phyloP scores from a whole-genome alignment of 2,113 vertebrate genomes.

The Macroglossus sobrinus region DNA sequence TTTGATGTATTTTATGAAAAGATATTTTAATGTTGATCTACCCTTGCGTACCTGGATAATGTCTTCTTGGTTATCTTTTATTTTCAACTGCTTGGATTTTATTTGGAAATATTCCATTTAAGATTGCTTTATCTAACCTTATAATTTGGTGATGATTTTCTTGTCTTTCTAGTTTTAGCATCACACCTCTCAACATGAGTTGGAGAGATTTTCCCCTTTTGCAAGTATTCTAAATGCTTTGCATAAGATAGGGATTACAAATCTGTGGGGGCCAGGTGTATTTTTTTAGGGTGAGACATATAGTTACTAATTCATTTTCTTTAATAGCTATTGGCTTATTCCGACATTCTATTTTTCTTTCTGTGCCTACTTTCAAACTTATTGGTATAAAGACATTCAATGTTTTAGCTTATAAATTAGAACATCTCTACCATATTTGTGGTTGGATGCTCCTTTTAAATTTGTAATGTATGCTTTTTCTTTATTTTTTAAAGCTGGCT shows the following conservation, averaged over 20 bases:
- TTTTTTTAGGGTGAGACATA: neutral
- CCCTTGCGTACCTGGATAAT: neutral
- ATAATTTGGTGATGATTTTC: neutral
- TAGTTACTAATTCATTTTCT: neutral
- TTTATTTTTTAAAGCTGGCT: neutral
- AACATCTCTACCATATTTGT: neutral
- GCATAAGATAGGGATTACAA: neutral
- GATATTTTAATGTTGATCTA: neutral
- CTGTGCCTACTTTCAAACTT: neutral
- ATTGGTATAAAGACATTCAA: neutral
- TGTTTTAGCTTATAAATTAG: neutral
- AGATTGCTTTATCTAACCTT: neutral
- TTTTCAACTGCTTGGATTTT: neutral
- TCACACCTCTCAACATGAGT: neutral
- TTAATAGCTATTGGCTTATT: neutral
- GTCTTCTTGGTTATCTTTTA: neutral
- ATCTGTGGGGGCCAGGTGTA: neutral
- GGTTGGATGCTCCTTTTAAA: neutral
- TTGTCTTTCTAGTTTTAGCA: neutral
- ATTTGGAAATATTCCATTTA: neutral
- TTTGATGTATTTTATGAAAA: neutral
- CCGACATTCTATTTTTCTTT: neutral
- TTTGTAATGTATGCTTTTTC: neutral
- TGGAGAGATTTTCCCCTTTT: neutral
- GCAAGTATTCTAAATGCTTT: neutral